Percentiles rank a stretch among this genome's conserved stretches.
Evolutionary conservation across 2,113 vertebrate species (phyloP).

Genomic region (Trichechus manatus): DNA sequence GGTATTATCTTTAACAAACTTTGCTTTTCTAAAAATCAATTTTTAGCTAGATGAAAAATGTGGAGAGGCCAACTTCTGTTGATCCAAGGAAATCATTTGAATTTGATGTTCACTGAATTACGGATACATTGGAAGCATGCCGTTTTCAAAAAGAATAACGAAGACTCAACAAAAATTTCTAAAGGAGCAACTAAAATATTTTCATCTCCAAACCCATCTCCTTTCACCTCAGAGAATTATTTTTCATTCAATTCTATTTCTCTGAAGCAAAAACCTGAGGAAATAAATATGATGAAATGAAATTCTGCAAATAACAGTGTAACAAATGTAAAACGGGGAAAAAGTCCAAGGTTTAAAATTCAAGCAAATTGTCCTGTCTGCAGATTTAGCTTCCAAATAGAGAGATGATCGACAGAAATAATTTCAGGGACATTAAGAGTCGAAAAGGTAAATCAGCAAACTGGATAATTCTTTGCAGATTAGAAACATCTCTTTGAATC

Average conservation of each 20-base stretch:
- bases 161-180: neutral
- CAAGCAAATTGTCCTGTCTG: slow-evolving; percentile 7
- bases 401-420: slow-evolving; percentile 30
- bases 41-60: slow-evolving; percentile 45
- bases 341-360: neutral
- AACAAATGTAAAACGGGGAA: neutral
- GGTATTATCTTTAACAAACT: neutral
- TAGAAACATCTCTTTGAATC: slow-evolving; percentile 35
- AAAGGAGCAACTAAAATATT: slow-evolving; percentile 12
- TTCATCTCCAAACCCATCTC: neutral
- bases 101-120: slow-evolving; percentile 6
- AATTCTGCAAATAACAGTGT: slow-evolving; percentile 24
- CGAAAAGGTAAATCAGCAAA: slow-evolving; percentile 33
- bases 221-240: neutral
- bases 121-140: neutral
- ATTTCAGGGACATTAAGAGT: neutral
- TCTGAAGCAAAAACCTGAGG: slow-evolving; percentile 51
- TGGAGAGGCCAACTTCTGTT: neutral
- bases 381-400: neutral
- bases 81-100: slow-evolving; percentile 7
- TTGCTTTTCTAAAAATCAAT: slow-evolving; percentile 49
- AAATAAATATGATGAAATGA: slow-evolving; percentile 38
- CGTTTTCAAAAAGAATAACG: neutral
- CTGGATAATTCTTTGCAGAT: slow-evolving; percentile 28
- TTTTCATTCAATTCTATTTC: slow-evolving; percentile 27